Percentiles rank a stretch among this genome's conserved stretches.
Evolutionary conservation across 2,113 vertebrate species (phyloP).

Genomic region (Cephalopterus ornatus): DNA sequence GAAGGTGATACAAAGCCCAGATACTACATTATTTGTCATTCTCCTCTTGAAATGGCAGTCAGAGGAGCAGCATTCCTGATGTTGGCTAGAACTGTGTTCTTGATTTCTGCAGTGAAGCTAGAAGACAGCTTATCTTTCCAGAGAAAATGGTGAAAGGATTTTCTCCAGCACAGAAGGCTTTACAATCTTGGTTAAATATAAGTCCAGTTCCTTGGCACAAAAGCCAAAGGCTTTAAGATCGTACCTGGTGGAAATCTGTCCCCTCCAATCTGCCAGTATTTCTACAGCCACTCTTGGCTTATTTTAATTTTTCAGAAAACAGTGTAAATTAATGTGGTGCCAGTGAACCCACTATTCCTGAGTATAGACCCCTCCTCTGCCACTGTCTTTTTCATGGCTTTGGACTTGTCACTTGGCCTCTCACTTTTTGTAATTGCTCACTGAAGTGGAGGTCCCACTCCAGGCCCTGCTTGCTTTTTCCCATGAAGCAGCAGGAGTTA

Average conservation of each 20-base stretch:
- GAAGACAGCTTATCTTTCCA: background rate
- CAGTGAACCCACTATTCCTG: background rate
- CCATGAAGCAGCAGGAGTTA: background rate
- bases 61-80: background rate
- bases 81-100: background rate
- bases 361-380: background rate
- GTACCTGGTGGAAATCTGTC: background rate
- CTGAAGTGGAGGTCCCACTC: background rate
- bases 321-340: background rate
- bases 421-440: background rate
- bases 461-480: background rate
- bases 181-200: background rate
- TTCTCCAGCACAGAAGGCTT: background rate
- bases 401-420: background rate
- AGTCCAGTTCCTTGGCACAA: background rate
- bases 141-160: background rate
- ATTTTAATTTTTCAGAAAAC: background rate
- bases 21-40: background rate
- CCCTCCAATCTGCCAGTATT: background rate
- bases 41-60: slow-evolving; percentile 3
- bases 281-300: background rate
- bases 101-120: background rate
- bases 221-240: background rate
- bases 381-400: background rate
- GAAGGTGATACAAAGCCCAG: background rate